Base-by-base conservation (phyloP, 2,888 invertebrate genomes). In the Chrysopilus asiliformis region DNA sequence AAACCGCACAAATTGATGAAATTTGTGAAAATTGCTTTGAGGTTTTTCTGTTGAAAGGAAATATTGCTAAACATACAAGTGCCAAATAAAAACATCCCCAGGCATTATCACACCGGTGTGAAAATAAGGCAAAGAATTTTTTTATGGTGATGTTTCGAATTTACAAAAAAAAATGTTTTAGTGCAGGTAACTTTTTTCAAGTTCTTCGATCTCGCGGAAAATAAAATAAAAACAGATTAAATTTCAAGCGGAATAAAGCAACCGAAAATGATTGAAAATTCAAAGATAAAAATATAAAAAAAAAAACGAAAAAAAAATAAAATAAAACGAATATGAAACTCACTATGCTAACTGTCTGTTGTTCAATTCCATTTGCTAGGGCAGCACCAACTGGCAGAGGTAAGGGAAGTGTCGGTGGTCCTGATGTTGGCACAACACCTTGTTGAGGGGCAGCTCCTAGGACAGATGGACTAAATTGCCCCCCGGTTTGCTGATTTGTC, bases 321-420 rank as follows among this genome's bases (percentile, higher is more conserved):
- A 29, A 30, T 18, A 25, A 8, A 33, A 39, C 4, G 24, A 17
- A 34, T 35, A 42, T 47, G 40, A 37, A 43, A 60, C 60, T 60
- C 61, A 61, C 60, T 58, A 60, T 59, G 56, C 56, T 60, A 52
- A 57, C 56, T 53, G 56, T 53, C 46, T 52, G 53, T 34, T 49
- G 50, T 44, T 51, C 51, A 43, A 53, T 49, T 49, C 49, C 51
- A 48, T 49, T 53, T 43, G 52, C 43, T 39, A 52, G 48, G 44
- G 48, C 49, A 43, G 45, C 47, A 42, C 17, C 38, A 22, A 45
- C 41, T 27, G 43, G 41, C 29, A 43, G 32, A 10, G 39, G 40
- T 17, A 43, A 32, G 25, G 43, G 33, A 35, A 39, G 40, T 16
- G 43, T 35, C 32, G 44, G 33, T 36, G 42, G 34, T 34, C 40